Percentiles rank a stretch among this genome's conserved stretches.
These are phyloP conservation scores for Montipora capitata DNA, from an alignment of 92 coral and sea anemone species.

Conservation along the genomic window DNA sequence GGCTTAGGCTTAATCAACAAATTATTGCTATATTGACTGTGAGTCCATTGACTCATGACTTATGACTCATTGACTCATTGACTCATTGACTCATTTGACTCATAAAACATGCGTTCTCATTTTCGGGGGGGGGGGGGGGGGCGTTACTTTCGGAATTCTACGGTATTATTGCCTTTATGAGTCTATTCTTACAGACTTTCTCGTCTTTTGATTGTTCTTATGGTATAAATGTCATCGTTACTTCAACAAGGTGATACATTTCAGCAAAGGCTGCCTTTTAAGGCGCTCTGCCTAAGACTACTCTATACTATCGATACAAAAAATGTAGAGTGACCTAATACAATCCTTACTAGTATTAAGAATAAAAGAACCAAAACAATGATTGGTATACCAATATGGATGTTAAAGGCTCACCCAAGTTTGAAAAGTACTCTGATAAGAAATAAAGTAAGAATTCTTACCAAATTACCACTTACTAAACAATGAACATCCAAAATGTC, in stretches of 20 bases:
- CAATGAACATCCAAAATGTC: background rate
- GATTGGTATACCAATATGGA: slow-evolving; percentile 7
- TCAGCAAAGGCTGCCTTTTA: background rate
- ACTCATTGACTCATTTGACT: too few relatives aligned
- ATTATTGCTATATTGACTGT: too few relatives aligned
- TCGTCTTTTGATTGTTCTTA: background rate
- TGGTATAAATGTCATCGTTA: background rate
- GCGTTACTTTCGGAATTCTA: slow-evolving; percentile 3
- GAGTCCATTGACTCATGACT: too few relatives aligned
- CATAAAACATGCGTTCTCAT: too few relatives aligned
- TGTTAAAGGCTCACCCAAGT: background rate
- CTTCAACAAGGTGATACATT: background rate
- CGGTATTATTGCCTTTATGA: background rate
- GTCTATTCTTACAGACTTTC: background rate
- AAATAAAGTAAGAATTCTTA: background rate
- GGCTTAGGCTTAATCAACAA: too few relatives aligned
- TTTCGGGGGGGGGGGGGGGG: background rate
- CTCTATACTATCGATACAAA: background rate
- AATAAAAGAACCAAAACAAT: background rate
- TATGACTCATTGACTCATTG: too few relatives aligned
- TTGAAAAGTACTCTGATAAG: too few relatives aligned
- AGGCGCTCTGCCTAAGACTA: background rate
- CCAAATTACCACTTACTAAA: slow-evolving; percentile 13
- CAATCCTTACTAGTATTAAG: background rate
- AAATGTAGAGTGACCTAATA: background rate